These are phyloP conservation scores for Synchiropus splendidus DNA, from an alignment of 2,113 vertebrate genomes.

Conservation along the genomic window DNA sequence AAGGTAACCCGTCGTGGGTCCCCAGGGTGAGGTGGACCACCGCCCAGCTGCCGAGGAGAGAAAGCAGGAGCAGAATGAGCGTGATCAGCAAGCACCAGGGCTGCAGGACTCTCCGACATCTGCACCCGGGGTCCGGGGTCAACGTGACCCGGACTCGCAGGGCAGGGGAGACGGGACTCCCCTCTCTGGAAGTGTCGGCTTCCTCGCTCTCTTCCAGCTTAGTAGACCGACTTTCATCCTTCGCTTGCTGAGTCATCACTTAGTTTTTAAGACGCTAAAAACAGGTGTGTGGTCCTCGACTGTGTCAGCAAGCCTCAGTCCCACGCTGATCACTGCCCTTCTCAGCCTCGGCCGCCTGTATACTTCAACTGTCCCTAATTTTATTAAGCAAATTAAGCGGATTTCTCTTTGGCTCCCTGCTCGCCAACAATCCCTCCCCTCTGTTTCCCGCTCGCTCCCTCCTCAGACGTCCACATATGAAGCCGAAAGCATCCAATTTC, in stretches of 20 bases:
- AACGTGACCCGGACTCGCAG: slow-evolving; percentile 20
- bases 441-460: slow-evolving; percentile 13
- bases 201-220: slow-evolving; percentile 37
- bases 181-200: slow-evolving; percentile 16
- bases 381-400: slow-evolving; percentile 68
- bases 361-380: slow-evolving; percentile 61
- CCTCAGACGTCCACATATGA: too few species aligned
- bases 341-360: slow-evolving; percentile 40
- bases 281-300: slow-evolving; percentile 12
- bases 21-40: slow-evolving; percentile 65
- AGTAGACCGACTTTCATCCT: slow-evolving; percentile 27
- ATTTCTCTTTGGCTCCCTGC: slow-evolving; percentile 53
- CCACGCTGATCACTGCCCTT: slow-evolving; percentile 30
- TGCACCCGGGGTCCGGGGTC: slow-evolving; percentile 21
- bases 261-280: neutral
- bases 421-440: slow-evolving; percentile 44
- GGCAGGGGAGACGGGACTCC: slow-evolving; percentile 23
- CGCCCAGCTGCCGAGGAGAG: slow-evolving; percentile 73
- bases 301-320: slow-evolving; percentile 14
- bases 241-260: slow-evolving; percentile 36
- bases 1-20: slow-evolving; percentile 43
- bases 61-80: slow-evolving; percentile 65
- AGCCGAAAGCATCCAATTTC: too few species aligned
- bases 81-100: slow-evolving; percentile 52
- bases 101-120: slow-evolving; percentile 25